Evolutionary conservation across 2,888 invertebrate species (phyloP).

Genomic region (Folsomia candida): DNA sequence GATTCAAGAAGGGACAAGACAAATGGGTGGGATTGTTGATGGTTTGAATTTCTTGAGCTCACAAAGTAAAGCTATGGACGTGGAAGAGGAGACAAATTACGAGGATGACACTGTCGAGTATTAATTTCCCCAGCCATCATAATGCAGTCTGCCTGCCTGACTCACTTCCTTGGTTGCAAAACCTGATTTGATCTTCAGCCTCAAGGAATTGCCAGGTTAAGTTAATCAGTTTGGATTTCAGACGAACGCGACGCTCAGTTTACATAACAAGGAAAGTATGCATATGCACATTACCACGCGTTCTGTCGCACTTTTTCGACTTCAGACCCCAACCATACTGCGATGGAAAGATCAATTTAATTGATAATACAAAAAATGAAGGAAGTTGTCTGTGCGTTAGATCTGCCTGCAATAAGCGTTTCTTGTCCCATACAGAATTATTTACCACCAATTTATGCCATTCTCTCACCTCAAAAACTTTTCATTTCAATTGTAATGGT

Average conservation of each 20-base stretch:
- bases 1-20: not conserved
- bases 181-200: not conserved
- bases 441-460: conserved; percentile 31
- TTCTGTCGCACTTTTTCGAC: too few species aligned
- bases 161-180: not conserved
- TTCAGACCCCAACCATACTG: not conserved
- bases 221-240: conserved; percentile 5
- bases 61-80: not conserved
- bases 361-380: not conserved
- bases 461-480: conserved; percentile 43
- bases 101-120: not conserved
- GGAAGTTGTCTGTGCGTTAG: not conserved
- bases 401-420: not conserved
- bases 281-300: too few species aligned
- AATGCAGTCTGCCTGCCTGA: not conserved
- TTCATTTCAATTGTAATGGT: conserved; percentile 23
- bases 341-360: conserved; percentile 6
- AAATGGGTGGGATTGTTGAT: not conserved
- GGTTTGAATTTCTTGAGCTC: not conserved
- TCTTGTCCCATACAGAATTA: not conserved
- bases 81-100: not conserved
- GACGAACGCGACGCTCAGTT: not conserved
- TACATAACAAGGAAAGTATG: not conserved
- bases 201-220: not conserved
- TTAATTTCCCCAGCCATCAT: not conserved